phyloP scores from a whole-genome alignment of 2,113 vertebrate species.

The Beaufortia kweichowensis region DNA sequence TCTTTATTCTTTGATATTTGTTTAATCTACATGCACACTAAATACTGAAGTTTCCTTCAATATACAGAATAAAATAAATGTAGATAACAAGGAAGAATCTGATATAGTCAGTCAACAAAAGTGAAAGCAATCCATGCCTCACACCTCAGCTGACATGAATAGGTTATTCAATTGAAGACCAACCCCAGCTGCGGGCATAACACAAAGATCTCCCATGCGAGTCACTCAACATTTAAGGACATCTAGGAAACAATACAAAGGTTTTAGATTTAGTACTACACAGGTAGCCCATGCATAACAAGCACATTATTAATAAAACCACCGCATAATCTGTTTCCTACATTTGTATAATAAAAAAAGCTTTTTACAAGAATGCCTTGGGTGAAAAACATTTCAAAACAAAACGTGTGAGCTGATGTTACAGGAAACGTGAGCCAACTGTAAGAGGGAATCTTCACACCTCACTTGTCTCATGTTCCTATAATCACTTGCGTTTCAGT shows the following conservation, averaged over 20 bases:
- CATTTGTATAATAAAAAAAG: neutral
- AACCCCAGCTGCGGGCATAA: neutral
- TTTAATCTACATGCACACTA: neutral
- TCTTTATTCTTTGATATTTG: neutral
- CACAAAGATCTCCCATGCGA: neutral
- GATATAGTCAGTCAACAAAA: neutral
- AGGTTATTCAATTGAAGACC: constrained; percentile 8
- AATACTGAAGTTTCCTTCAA: neutral
- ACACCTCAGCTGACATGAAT: neutral
- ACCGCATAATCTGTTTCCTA: neutral
- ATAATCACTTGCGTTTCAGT: constrained; percentile 8
- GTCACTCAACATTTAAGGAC: neutral
- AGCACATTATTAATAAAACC: neutral
- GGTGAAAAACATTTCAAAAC: neutral
- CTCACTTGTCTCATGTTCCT: constrained; percentile 2
- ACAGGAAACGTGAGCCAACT: neutral
- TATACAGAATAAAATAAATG: neutral
- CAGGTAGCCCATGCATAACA: neutral
- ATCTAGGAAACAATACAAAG: neutral
- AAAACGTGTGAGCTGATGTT: neutral
- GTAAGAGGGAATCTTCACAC: constrained; percentile 2
- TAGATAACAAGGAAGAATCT: neutral
- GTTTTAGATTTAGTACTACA: neutral
- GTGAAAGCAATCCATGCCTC: neutral
- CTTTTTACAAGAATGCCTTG: neutral